Percentiles rank a stretch among this genome's conserved stretches.
phyloP scores from a whole-genome alignment of 2,797 vertebrate genomes.

The Hirundo rustica region DNA sequence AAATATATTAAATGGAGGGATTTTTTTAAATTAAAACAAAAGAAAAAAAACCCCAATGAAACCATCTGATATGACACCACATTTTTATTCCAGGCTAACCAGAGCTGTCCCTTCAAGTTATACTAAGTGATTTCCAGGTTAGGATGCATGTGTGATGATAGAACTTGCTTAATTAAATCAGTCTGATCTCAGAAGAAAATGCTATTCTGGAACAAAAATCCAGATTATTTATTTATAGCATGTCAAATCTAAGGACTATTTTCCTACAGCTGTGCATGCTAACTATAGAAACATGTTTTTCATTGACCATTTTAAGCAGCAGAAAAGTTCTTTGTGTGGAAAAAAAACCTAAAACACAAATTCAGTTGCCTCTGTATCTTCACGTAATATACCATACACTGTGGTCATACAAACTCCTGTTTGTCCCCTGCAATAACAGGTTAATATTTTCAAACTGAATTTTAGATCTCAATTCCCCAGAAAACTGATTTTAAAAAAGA shows the following conservation, averaged over 20 bases:
- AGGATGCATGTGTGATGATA: background rate
- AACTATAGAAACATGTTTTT: background rate
- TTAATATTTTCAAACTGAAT: background rate
- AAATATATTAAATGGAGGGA: background rate
- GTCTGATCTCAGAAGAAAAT: background rate
- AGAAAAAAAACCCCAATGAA: fast-evolving
- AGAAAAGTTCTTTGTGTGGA: background rate
- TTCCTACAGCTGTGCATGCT: background rate
- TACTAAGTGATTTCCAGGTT: background rate
- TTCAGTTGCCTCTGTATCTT: background rate
- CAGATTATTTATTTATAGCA: background rate
- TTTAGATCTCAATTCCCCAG: background rate
- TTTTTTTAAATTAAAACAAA: background rate
- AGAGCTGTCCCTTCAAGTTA: background rate
- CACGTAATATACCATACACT: background rate
- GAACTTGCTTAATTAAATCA: background rate
- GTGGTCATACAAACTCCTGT: background rate
- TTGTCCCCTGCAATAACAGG: background rate
- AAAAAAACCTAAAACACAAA: background rate
- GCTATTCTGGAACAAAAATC: background rate
- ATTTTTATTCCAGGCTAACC: background rate
- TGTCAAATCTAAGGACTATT: background rate
- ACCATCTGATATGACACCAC: background rate
- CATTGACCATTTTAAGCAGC: background rate
- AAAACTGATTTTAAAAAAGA: background rate